phyloP scores from a whole-genome alignment of 1,140 invertebrate species.

The Zaprionus lachaisei region DNA sequence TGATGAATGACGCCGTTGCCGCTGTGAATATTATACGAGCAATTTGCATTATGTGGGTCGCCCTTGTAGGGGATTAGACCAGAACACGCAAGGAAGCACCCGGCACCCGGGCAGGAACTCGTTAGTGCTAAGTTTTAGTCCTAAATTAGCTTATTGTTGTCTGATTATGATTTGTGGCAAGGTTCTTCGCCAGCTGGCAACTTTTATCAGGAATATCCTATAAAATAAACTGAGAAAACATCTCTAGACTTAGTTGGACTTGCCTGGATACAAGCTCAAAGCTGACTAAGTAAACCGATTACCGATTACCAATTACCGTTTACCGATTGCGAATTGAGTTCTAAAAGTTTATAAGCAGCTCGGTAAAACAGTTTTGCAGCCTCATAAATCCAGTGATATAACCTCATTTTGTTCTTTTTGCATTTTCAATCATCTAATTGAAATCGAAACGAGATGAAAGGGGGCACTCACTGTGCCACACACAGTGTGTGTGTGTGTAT shows the following conservation, averaged over 20 bases:
- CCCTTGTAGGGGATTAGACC: slow-evolving; percentile 49
- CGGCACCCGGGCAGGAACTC: not conserved
- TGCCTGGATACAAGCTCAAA: not conserved
- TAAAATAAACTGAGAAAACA: no score
- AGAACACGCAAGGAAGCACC: not conserved
- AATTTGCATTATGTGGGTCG: slow-evolving; percentile 81
- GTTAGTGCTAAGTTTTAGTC: slow-evolving; percentile 12
- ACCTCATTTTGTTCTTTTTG: slow-evolving; percentile 31
- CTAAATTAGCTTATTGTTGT: slow-evolving; percentile 30
- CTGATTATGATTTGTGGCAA: slow-evolving; percentile 31
- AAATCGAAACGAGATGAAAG: slow-evolving; percentile 58
- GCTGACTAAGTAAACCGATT: not conserved
- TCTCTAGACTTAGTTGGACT: no score
- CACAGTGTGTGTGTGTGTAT: not conserved
- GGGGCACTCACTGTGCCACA: slow-evolving; percentile 16
- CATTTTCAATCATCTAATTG: slow-evolving; percentile 72
- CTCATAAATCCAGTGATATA: not conserved
- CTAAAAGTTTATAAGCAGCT: not conserved
- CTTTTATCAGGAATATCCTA: no score
- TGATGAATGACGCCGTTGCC: slow-evolving; percentile 72
- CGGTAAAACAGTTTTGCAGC: not conserved
- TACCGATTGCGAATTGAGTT: not conserved
- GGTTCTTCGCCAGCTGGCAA: no score
- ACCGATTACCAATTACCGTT: not conserved
- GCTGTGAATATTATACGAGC: slow-evolving; percentile 79